phyloP scores from a whole-genome alignment of 2,113 vertebrate species.

The Cephalopterus ornatus region DNA sequence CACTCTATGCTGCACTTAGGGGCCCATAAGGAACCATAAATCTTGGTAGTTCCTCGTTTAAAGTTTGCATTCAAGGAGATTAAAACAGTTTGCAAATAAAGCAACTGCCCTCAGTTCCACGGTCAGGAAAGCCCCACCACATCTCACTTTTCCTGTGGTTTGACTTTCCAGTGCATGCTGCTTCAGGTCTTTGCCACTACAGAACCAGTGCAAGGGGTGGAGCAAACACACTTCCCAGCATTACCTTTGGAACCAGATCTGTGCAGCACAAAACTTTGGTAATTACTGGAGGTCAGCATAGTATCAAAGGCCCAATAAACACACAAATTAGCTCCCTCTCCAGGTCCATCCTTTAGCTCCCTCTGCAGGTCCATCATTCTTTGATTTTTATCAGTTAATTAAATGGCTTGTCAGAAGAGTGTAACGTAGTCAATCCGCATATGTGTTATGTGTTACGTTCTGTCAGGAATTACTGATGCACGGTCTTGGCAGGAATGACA shows the following conservation, averaged over 20 bases:
- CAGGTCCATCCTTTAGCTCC: background rate
- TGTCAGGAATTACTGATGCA: slow-evolving; percentile 29
- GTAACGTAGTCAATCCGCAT: background rate
- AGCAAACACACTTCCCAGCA: background rate
- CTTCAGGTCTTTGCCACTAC: background rate
- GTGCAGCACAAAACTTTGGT: background rate
- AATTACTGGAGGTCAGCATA: background rate
- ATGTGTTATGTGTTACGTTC: background rate
- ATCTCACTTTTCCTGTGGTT: background rate
- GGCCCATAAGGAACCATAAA: background rate
- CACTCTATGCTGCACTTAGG: background rate
- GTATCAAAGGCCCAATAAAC: background rate
- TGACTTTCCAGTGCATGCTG: background rate
- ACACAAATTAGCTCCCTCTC: background rate
- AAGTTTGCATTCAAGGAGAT: background rate
- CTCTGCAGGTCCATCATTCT: background rate
- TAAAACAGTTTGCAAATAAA: slow-evolving; percentile 8
- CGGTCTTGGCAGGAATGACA: background rate
- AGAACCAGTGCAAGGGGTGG: background rate
- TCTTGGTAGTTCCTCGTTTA: background rate
- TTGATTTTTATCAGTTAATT: slow-evolving; percentile 43
- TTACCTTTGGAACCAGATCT: background rate
- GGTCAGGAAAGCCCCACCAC: background rate
- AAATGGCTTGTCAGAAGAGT: background rate
- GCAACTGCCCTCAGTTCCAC: background rate